These are phyloP conservation scores for Otus scops DNA, from an alignment of 2,797 vertebrate genomes.

Conservation along the genomic window DNA sequence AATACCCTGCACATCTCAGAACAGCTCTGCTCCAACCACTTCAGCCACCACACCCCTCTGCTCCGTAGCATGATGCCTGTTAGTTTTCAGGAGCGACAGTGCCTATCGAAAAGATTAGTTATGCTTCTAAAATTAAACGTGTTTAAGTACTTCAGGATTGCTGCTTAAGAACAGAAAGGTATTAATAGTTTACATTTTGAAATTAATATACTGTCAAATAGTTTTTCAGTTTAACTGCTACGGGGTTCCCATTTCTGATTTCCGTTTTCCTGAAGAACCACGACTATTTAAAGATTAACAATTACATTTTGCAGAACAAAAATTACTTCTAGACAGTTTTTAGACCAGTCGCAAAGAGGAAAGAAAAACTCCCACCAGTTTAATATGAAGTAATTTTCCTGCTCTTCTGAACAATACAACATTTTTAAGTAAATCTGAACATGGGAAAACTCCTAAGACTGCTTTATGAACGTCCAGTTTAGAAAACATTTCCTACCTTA, in stretches of 20 bases:
- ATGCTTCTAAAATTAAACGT: background rate
- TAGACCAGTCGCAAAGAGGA: background rate
- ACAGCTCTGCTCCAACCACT: background rate
- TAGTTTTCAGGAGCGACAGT: background rate
- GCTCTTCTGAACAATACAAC: background rate
- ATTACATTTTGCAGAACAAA: background rate
- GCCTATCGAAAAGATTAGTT: background rate
- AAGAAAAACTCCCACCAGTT: background rate
- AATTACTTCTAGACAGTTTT: background rate
- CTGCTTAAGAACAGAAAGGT: background rate
- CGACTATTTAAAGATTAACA: background rate
- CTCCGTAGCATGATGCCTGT: background rate
- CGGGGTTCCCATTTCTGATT: background rate
- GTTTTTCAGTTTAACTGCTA: background rate
- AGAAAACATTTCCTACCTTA: constrained; percentile 82
- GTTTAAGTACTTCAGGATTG: background rate
- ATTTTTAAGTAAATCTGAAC: background rate
- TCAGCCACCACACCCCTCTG: background rate
- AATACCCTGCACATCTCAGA: background rate
- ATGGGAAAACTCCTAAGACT: background rate
- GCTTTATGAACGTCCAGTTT: background rate
- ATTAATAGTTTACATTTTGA: background rate
- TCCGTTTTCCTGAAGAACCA: background rate
- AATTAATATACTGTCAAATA: background rate
- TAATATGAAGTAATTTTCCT: background rate